Percentiles rank a stretch among this genome's conserved stretches.
These are phyloP conservation scores for Epinephelus awoara DNA, from an alignment of 2,797 vertebrate species.

Conservation along the genomic window DNA sequence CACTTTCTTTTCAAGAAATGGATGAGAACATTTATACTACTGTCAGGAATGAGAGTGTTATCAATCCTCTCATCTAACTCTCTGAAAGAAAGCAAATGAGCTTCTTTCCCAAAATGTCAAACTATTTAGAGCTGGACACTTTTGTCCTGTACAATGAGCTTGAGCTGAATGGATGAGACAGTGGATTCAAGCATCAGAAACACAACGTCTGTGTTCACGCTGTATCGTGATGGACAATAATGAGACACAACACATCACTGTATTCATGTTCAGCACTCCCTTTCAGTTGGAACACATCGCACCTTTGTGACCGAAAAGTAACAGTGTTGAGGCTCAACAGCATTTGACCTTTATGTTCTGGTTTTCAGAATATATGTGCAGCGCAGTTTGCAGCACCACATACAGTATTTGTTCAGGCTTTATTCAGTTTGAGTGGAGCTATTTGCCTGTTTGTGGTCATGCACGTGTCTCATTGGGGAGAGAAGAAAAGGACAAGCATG, in stretches of 20 bases:
- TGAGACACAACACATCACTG: conserved; percentile 13
- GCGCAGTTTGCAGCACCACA: conserved; percentile 1
- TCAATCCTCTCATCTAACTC: neutral
- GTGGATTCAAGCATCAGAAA: conserved; percentile 26
- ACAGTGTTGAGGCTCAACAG: conserved; percentile 3
- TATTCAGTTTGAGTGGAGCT: conserved; percentile 22
- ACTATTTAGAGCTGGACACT: conserved; percentile 13
- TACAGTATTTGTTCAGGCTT: conserved; percentile 23
- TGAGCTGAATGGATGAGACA: neutral
- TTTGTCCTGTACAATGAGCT: neutral
- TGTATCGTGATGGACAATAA: neutral
- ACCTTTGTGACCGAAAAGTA: conserved; percentile 14
- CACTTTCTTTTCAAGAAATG: neutral
- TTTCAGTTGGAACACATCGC: conserved; percentile 4
- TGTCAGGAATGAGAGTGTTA: neutral
- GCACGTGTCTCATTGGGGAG: conserved; percentile 40
- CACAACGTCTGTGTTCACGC: neutral
- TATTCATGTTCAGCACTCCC: neutral
- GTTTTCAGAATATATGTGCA: conserved; percentile 31
- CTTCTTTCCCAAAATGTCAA: neutral
- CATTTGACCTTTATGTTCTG: conserved; percentile 19
- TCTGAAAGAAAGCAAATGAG: neutral
- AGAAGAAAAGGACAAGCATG: conserved; percentile 59
- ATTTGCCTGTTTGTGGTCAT: conserved; percentile 29
- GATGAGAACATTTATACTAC: neutral